phyloP scores from a whole-genome alignment of 2,888 invertebrate genomes.

The Chymomyza procnemis region DNA sequence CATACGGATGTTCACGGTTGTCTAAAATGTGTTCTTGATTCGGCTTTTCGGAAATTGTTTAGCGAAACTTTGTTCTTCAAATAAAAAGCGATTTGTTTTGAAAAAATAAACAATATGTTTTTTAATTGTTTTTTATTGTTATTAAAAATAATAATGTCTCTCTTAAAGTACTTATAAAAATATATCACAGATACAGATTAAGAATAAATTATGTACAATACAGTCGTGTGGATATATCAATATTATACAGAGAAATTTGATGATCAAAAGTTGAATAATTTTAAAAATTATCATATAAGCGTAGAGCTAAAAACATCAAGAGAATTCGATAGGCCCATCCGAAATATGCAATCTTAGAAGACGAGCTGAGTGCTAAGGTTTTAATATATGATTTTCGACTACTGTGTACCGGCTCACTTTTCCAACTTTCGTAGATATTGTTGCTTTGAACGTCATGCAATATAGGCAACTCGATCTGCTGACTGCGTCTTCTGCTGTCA shows the following conservation, averaged over 20 bases:
- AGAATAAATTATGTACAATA: neutral
- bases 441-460: slow-evolving; percentile 60
- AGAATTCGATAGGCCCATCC: neutral
- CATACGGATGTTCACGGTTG: slow-evolving; percentile 35
- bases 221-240: neutral
- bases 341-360: slow-evolving; percentile 22
- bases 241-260: neutral
- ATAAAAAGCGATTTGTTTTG: no score
- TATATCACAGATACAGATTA: neutral
- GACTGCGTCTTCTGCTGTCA: slow-evolving; percentile 78
- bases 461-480: slow-evolving; percentile 79
- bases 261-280: neutral
- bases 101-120: no score
- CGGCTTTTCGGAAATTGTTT: no score
- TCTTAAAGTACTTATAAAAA: neutral
- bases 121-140: neutral
- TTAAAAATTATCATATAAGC: neutral
- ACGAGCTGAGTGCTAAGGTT: slow-evolving; percentile 79
- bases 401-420: slow-evolving; percentile 74
- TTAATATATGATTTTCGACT: slow-evolving; percentile 81
- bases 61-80: no score
- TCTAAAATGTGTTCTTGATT: neutral
- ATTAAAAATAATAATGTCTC: no score
- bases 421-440: slow-evolving; percentile 31
- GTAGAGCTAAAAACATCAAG: neutral